These are phyloP conservation scores for Chelon labrosus DNA, from an alignment of 2,797 vertebrate genomes.

Conservation along the genomic window DNA sequence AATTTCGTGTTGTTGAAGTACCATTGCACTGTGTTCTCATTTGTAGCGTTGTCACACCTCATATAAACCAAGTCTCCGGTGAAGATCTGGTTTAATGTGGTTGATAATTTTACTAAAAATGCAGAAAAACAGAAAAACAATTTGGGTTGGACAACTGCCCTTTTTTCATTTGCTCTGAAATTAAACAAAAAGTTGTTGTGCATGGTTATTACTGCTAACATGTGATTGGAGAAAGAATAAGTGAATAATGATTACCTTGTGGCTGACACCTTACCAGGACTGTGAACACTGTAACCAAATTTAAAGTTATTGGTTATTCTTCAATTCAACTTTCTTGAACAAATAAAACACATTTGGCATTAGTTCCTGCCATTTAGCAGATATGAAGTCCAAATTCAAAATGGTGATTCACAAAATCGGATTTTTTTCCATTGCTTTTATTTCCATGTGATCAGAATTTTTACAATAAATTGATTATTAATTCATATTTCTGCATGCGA, in stretches of 20 bases:
- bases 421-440: too few relatives aligned
- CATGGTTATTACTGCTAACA: too few relatives aligned
- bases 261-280: constrained; percentile 36
- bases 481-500: too few relatives aligned
- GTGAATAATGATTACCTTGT: constrained; percentile 18
- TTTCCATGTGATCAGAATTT: too few relatives aligned
- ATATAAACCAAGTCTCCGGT: constrained; percentile 65
- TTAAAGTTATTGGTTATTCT: not conserved
- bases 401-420: not conserved
- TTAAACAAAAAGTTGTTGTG: not conserved
- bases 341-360: not conserved
- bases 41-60: fast-evolving
- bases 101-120: constrained; percentile 42
- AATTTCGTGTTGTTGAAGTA: fast-evolving
- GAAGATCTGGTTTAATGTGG: fast-evolving
- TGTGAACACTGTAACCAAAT: constrained; percentile 36
- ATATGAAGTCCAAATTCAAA: not conserved
- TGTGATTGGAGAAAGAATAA: too few relatives aligned
- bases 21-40: constrained; percentile 19
- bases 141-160: too few relatives aligned
- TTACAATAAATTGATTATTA: too few relatives aligned
- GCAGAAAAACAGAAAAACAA: constrained; percentile 17
- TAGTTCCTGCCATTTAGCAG: not conserved
- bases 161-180: too few relatives aligned
- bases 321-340: not conserved